A percentile compares a stretch with the other conserved stretches of the same genome.
Evolutionary conservation across 1,140 invertebrate genomes (phyloP).

Genomic region (Campodea augens): DNA sequence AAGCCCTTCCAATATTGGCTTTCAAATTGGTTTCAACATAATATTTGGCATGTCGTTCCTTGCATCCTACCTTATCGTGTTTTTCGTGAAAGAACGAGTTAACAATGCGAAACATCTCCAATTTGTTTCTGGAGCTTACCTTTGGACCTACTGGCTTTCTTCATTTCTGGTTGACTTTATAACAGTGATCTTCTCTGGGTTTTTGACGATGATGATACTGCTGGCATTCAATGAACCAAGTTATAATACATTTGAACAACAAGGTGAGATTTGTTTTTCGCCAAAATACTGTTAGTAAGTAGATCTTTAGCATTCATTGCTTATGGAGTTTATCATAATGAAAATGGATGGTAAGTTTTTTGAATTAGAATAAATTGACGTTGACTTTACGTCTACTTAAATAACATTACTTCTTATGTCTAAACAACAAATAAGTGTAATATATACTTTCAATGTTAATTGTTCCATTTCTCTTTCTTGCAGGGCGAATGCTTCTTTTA

Average conservation of each 20-base stretch:
- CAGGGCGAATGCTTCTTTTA: constrained; percentile 19
- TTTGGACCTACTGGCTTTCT: constrained; percentile 12
- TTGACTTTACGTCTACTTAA: no score
- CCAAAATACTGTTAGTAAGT: no score
- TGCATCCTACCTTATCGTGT: constrained; percentile 36
- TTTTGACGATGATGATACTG: background rate
- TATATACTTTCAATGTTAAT: no score
- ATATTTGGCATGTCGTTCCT: constrained; percentile 32
- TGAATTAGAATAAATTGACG: no score
- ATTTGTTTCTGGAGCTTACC: constrained; percentile 26
- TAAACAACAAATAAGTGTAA: no score
- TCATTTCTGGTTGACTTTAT: constrained; percentile 13
- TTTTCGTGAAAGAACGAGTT: constrained; percentile 33
- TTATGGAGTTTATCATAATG: no score
- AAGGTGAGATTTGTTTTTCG: no score
- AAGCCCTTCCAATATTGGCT: no score
- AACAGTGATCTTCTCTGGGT: background rate
- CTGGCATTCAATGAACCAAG: constrained; percentile 21
- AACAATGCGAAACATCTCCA: constrained; percentile 36
- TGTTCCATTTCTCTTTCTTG: no score
- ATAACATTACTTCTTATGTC: no score
- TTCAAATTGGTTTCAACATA: constrained; percentile 23
- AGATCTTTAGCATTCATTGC: no score
- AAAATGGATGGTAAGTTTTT: no score
- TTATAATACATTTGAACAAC: background rate